Base-by-base conservation (phyloP, 2,888 invertebrate genomes). In the Resseliella maxima region DNA sequence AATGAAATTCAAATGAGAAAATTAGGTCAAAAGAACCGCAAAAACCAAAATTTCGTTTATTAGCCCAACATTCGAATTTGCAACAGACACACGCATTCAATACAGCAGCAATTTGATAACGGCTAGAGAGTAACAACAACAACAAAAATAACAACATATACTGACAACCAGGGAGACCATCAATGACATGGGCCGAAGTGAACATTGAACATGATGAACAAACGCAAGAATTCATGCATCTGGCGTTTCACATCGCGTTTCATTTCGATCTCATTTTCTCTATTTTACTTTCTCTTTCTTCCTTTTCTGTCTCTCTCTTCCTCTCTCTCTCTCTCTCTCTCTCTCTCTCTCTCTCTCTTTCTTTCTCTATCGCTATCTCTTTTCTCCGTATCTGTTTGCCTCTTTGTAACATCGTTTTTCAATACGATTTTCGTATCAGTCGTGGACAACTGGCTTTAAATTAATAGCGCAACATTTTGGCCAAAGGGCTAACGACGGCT, bases 41-140 rank as follows among this genome's bases (percentile, higher is more conserved):
- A 50, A 50, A 50, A 50, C 46, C 46, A 50, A 50, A 50, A 50
- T 50, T 50, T 50, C 46, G 46, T 50, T 50, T 50, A 50, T 50
- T 50, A 50, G 46, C 46, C 46, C 46, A 50, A 50, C 46, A 18
- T 50, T 50, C 46, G 12, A 18, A 50, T 15, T 50, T 50, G 46
- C 46, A 50, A 50, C 18, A 18, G 8, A 50, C 18, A 50, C 41
- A 41, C 41, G 18, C 46, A 18, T 18, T 8, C 46, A 50, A 50
- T 18, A 18, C 8, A 2, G 18, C 46, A 50, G 1, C 8, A 18
- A 18, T 50, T 50, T 18, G 46, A 18, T n/a, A n/a, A n/a, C n/a
- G n/a, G n/a, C n/a, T n/a, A n/a, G n/a, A n/a, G n/a, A n/a, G n/a
- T n/a, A n/a, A n/a, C n/a, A n/a, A n/a, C 46, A 50, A 50, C 18